Evolutionary conservation across 2,888 invertebrate genomes (phyloP), one percentile per base, ranked within the genome.

Genomic region (Charanyca ferruginea): DNA sequence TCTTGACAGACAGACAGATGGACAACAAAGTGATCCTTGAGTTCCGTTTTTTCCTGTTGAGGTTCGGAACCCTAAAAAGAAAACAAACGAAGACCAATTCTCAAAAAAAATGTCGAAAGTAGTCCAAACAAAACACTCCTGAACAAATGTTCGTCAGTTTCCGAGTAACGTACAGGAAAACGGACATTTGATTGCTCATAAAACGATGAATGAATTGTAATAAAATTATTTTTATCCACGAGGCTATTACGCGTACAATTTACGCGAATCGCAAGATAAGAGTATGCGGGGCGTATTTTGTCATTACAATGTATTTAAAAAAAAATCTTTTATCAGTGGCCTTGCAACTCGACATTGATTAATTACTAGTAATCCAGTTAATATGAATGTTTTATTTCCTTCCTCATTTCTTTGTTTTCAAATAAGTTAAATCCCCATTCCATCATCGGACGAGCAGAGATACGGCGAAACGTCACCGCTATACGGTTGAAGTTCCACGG

Each of bases 111-210:
- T n/a, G n/a, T n/a, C n/a, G 4, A 49, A 65, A 51, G 23, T 66
- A 35, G 13, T 13, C 13, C 51, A 44, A 0, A 47, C 38, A 47
- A 68, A 38, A 62, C n/a, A 66, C 63, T 67, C 35, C 38, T 45
- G 16, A 23, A 44, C 49, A 42, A 22, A 41, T 47, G 54, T 22
- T 55, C 49, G 67, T 52, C 48, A 54, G 18, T 79, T 81, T 75
- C 73, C 47, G 49, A 77, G 77, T 70, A 83, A 57, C 16, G 13
- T n/a, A 32, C 60, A 81, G 83, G 81, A 81, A 82, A 80, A 81
- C 80, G 67, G 72, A 72, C 49, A 38, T 38, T 16, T 38, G 38
- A 74, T 74, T 23, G 9, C 48, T 45, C 28, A 61, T 71, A 57
- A 64, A 66, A 53, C 47, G 45, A 62, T 72, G 60, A 72, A 80